Evolutionary conservation across 2,113 vertebrate genomes (phyloP), one percentile per base, ranked within the genome.

Genomic region (Marcusenius ussheri): DNA sequence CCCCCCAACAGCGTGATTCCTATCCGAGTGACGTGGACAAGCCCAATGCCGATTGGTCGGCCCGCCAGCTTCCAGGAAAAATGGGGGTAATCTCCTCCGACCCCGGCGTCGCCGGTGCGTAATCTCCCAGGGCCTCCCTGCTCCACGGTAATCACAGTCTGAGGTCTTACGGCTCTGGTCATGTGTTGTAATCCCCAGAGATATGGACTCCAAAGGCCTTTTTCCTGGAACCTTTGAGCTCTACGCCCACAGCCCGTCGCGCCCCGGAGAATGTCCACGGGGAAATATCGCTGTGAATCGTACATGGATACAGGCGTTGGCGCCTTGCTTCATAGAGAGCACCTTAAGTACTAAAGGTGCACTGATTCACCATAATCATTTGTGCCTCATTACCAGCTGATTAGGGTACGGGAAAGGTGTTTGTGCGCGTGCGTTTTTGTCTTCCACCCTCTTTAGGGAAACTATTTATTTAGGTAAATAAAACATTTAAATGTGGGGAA

Each of bases 181-280:
- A 88, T 88, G 56, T 66, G 87, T 88, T 88, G 51, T 62, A 88
- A 88, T 66, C 87, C 56, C 87, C 35, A 46, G 51, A 88, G 87
- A 66, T 66, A 58, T 62, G 19, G 39, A 58, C 87, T 88, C 87
- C 35, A 88, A 62, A 66, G 56, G 39, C 87, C 51, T 66, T n/a
- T 58, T 66, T 88, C 39, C 87, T n/a, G 17, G 17, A 46, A 88
- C 87, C 87, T 39, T 45, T 88, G 87, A 66, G 35, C 53, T 15
- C 1, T 11, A 94, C 95, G 92, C 93, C 88, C 92, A 92, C 93
- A 93, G 45, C 93, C 96, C 95, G 96, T 96, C 96, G 95, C 94
- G 93, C 92, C 93, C 93, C 94, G 94, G 95, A 96, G 96, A 96
- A 95, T 95, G 95, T 96, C 96, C 96, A 96, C 95, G 94, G 95